Evolutionary conservation across 1,140 invertebrate species (phyloP), one percentile per base, ranked within the genome.

Genomic region (Ptiloglossa arizonensis): DNA sequence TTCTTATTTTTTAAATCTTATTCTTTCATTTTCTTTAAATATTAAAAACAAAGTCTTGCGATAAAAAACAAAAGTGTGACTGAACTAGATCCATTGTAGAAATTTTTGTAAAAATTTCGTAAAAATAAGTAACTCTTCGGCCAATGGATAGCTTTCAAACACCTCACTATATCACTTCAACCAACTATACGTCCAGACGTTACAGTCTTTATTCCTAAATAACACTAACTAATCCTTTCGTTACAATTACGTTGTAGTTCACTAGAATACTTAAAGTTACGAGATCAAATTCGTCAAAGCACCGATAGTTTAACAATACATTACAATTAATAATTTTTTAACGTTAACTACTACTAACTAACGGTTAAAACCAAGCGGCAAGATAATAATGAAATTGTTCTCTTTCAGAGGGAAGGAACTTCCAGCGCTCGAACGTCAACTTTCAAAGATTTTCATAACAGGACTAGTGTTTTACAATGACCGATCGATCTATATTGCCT

Each of bases 401-500:
- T 22, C 41, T 75, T 74, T 29, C 56, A 24, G 32, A n/a, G 63
- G 63, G 67, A 72, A 70, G 59, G 67, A 80, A 69, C 80, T 86
- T 82, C 84, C 74, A 86, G 76, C 80, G 80, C 76, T 63, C 71
- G 72, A 71, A 75, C 46, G 19, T 78, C 50, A 78, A 85, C 59
- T 52, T 72, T 73, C 64, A 77, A 82, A 72, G 52, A 77, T 67
- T 32, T 71, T 83, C n/a, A 35, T 41, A 57, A 80, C 29, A 54
- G 29, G 48, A 72, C 79, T 73, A 81, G 63, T 56, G 59, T 59
- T 85, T 83, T 66, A 80, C 48, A 76, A 81, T 73, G 59, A 85
- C 62, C 60, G 74, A 82, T 86, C 71, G 75, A 87, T 87, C 86
- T 89, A 89, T 86, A 89, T 88, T 88, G 87, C 86, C 86, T 89